phyloP scores from a whole-genome alignment of 2,113 vertebrate species.

The Eptatretus burgeri region DNA sequence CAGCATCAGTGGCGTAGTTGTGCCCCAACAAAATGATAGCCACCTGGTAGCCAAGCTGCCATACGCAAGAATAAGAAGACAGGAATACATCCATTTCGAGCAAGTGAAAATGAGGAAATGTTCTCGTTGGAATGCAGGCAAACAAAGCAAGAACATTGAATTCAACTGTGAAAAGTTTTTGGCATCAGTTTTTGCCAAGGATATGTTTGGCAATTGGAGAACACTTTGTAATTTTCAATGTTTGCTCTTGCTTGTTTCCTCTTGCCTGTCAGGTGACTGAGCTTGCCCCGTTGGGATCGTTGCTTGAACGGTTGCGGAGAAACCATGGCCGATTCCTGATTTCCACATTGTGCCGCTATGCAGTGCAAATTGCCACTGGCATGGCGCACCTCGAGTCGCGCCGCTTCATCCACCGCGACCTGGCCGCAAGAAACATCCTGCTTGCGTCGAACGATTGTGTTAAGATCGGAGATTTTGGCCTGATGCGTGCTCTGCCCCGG shows the following conservation, averaged over 20 bases:
- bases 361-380: slow-evolving; percentile 31
- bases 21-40: too few relatives aligned
- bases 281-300: slow-evolving; percentile 29
- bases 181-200: too few relatives aligned
- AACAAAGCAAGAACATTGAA: too few relatives aligned
- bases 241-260: background rate
- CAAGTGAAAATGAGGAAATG: too few relatives aligned
- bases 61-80: too few relatives aligned
- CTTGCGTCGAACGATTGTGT: slow-evolving; percentile 24
- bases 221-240: background rate
- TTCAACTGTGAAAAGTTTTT: too few relatives aligned
- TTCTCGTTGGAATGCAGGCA: too few relatives aligned
- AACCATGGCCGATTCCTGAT: slow-evolving; percentile 25
- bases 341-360: slow-evolving; percentile 32
- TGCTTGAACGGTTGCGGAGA: slow-evolving; percentile 27
- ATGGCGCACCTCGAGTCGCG: slow-evolving; percentile 41
- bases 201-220: too few relatives aligned
- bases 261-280: slow-evolving; percentile 30
- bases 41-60: too few relatives aligned
- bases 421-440: slow-evolving; percentile 43
- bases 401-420: slow-evolving; percentile 41
- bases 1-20: too few relatives aligned
- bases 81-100: too few relatives aligned
- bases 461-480: slow-evolving; percentile 53
- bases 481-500: slow-evolving; percentile 28